Conservation (phyloP, 64 coral and sea anemone species). For the Anthopleura sola region DNA sequence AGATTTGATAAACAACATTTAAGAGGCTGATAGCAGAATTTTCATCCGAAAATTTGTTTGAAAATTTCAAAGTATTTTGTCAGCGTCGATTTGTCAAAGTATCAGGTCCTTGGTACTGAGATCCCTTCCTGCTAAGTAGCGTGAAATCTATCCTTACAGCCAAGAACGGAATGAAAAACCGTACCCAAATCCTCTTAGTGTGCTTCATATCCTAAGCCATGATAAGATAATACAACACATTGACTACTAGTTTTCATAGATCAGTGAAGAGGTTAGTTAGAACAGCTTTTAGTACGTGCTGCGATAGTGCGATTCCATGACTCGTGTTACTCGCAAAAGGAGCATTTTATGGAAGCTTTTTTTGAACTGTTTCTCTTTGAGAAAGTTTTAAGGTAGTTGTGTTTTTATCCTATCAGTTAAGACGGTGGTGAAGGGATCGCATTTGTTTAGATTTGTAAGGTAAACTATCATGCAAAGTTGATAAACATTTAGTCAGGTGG, state of each 20-base stretch:
- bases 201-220: neutral
- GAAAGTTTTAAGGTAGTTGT: neutral
- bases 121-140: neutral
- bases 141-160: neutral
- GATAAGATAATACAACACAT: neutral
- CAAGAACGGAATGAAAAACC: neutral
- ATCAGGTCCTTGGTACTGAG: too few species aligned
- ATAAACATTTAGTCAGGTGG: neutral
- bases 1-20: too few species aligned
- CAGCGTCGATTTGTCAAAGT: too few species aligned
- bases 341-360: neutral
- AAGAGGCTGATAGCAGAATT: too few species aligned
- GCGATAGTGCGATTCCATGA: neutral
- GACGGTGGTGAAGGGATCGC: neutral
- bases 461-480: neutral
- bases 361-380: neutral
- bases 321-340: too few species aligned
- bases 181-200: neutral
- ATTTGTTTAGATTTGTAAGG: neutral
- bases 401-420: neutral
- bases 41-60: too few species aligned
- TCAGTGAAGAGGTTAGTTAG: neutral
- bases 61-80: too few species aligned
- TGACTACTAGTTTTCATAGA: neutral
- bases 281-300: neutral